Conservation (phyloP, 2,113 vertebrate species). For the Pristiophorus japonicus region DNA sequence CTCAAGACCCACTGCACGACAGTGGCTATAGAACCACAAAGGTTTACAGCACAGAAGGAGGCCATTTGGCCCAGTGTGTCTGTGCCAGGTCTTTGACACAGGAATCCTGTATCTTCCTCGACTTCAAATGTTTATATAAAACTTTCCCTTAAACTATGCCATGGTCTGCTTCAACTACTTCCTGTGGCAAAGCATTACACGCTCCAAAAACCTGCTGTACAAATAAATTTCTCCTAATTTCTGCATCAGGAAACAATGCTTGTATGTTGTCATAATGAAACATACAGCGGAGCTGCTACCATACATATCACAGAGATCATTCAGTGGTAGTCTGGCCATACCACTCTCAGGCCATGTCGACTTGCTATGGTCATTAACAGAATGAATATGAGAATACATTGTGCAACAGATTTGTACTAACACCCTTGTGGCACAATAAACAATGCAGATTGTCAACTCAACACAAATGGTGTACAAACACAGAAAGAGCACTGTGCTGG, state of each 20-base stretch:
- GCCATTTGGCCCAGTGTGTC: not conserved
- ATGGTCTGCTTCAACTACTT: not conserved
- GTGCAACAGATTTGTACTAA: not conserved
- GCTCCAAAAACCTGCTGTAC: not conserved
- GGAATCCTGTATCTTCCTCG: not conserved
- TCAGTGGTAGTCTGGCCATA: not conserved
- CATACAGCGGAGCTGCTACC: not conserved
- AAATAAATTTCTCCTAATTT: not conserved
- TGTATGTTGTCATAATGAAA: not conserved
- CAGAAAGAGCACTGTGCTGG: not conserved
- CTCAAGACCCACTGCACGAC: not conserved
- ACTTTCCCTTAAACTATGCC: not conserved
- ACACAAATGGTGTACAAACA: not conserved
- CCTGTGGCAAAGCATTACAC: not conserved
- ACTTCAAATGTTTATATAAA: not conserved
- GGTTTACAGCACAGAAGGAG: not conserved
- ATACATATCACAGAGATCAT: not conserved
- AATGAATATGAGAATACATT: not conserved
- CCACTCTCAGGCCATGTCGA: not conserved
- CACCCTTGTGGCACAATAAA: too few species aligned
- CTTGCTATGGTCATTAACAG: not conserved
- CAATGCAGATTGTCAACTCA: not conserved
- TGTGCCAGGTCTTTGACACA: not conserved
- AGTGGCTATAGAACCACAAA: too few species aligned
- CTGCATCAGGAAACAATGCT: not conserved